Conservation (phyloP, 2,113 vertebrate species). For the Cathartes aura region DNA sequence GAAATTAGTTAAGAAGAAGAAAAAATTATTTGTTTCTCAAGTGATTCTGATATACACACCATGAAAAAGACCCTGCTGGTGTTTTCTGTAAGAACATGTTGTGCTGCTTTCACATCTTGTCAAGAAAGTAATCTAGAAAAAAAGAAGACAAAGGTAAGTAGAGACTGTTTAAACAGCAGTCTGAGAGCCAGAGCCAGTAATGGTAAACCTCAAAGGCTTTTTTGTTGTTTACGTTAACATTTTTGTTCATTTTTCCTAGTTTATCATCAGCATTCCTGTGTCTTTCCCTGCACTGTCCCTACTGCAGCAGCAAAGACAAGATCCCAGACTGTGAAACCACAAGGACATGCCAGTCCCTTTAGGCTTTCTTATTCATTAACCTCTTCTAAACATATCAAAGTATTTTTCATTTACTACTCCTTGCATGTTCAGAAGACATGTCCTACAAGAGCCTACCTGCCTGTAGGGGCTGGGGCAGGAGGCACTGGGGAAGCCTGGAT, state of each 20-base stretch:
- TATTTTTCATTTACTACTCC: background rate
- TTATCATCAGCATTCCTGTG: background rate
- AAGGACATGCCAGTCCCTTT: background rate
- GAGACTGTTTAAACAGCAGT: background rate
- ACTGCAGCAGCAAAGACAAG: background rate
- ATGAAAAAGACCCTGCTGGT: background rate
- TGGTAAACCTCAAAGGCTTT: background rate
- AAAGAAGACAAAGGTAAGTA: background rate
- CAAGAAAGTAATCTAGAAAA: background rate
- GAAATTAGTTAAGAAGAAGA: background rate
- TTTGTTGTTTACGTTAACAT: background rate
- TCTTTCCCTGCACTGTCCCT: background rate
- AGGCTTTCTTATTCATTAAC: background rate
- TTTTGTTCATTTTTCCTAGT: background rate
- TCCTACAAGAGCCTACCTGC: background rate
- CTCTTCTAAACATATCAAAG: background rate
- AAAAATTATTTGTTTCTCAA: background rate
- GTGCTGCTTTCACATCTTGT: background rate
- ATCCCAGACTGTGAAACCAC: background rate
- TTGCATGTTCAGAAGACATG: fast-evolving
- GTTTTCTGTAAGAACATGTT: background rate
- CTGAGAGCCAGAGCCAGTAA: background rate
- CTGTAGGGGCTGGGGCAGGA: background rate
- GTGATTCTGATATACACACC: background rate
- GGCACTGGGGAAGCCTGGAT: fast-evolving